Conservation (phyloP, 2,888 invertebrate species). For the Cheilosia vernalis region DNA sequence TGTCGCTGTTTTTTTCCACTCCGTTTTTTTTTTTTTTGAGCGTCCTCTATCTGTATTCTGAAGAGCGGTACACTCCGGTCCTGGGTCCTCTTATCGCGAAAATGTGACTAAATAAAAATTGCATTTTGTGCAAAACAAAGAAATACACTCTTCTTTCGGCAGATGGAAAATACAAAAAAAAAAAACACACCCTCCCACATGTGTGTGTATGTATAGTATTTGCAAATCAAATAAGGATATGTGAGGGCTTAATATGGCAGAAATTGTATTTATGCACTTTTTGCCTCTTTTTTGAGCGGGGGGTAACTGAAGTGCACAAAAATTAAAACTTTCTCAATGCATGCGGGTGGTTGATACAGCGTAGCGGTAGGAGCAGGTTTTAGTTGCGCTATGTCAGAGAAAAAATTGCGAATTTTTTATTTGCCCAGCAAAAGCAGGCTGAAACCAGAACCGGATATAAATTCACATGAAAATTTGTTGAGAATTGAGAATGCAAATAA, state of each 20-base stretch:
- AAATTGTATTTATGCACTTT: slow-evolving; percentile 69
- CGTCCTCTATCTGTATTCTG: slow-evolving; percentile 22
- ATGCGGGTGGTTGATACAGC: slow-evolving; percentile 9
- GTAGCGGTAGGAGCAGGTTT: not conserved
- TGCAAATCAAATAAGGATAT: slow-evolving; percentile 75
- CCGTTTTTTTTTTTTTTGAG: not conserved
- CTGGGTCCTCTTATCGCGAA: slow-evolving; percentile 26
- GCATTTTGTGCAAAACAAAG: slow-evolving; percentile 65
- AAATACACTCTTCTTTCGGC: slow-evolving; percentile 14
- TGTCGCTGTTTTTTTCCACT: slow-evolving; percentile 48
- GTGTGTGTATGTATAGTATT: slow-evolving; percentile 31
- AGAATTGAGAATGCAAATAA: slow-evolving; percentile 60
- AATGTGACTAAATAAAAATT: slow-evolving; percentile 74
- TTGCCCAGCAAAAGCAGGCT: slow-evolving; percentile 46
- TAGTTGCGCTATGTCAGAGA: slow-evolving; percentile 38
- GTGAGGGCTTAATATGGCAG: slow-evolving; percentile 70
- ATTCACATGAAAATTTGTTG: slow-evolving; percentile 49
- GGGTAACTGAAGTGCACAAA: slow-evolving; percentile 67
- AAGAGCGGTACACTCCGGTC: slow-evolving; percentile 24
- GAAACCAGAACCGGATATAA: not conserved
- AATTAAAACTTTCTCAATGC: slow-evolving; percentile 72
- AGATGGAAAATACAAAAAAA: slow-evolving; percentile 2
- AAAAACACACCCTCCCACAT: not conserved
- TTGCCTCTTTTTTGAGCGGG: slow-evolving; percentile 30
- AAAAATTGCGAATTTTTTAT: slow-evolving; percentile 62